Evolutionary conservation across 2,888 invertebrate species (phyloP).

Genomic region (Oxytorus armatus): DNA sequence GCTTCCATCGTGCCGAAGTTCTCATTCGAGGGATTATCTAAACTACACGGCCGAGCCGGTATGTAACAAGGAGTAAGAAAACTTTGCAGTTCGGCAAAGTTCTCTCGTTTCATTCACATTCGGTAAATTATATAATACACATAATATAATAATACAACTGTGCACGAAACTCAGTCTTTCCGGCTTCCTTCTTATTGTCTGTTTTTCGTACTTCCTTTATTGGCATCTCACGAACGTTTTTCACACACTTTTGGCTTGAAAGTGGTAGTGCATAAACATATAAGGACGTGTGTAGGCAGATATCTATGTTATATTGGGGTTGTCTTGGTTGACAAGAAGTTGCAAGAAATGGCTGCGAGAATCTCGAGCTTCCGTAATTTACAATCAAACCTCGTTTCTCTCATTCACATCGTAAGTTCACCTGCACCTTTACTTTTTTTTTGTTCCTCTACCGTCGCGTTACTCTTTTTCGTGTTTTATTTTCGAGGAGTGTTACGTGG

Average conservation of each 20-base stretch:
- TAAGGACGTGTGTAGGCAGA: constrained; percentile 1
- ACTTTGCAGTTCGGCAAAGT: constrained; percentile 36
- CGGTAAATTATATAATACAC: not conserved
- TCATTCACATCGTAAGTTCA: constrained; percentile 6
- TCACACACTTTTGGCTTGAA: constrained; percentile 15
- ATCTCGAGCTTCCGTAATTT: constrained; percentile 45
- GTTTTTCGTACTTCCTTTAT: not conserved
- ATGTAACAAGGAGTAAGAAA: constrained; percentile 20
- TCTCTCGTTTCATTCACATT: not conserved
- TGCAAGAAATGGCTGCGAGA: constrained; percentile 27
- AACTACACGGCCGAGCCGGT: not conserved
- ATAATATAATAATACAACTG: constrained; percentile 6
- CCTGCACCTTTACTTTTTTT: constrained; percentile 1
- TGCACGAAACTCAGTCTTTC: not conserved
- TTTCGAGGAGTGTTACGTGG: constrained; percentile 14
- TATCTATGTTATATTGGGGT: constrained; percentile 5
- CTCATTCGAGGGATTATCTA: constrained; percentile 26
- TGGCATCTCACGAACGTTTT: constrained; percentile 26
- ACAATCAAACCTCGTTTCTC: constrained; percentile 55
- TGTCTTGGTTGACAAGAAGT: constrained; percentile 38
- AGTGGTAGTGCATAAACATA: constrained; percentile 3
- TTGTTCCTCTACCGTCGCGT: not conserved
- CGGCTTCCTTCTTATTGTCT: constrained; percentile 1
- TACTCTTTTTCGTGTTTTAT: constrained; percentile 18
- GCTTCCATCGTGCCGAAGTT: constrained; percentile 12